Evolutionary conservation across 2,888 invertebrate genomes (phyloP), one percentile per base, ranked within the genome.

Genomic region (Eupithecia inturbata): DNA sequence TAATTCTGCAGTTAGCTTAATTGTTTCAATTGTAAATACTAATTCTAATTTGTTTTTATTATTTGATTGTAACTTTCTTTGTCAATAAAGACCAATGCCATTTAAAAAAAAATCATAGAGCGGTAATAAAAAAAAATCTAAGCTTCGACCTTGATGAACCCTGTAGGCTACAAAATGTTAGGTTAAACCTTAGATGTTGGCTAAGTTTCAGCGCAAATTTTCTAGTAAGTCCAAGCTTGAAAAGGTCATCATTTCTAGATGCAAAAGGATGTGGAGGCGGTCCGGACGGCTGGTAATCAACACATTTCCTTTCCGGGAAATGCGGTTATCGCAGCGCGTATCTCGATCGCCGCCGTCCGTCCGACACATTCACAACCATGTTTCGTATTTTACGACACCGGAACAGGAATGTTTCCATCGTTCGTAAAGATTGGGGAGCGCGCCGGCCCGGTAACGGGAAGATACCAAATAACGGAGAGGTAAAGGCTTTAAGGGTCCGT

Each of bases 401-500:
- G 36, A 62, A 45, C 45, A 53, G 49, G 71, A 70, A 66, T 72
- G 66, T 66, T 63, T 45, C 62, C 67, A 72, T 74, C 67, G 67
- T 75, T 75, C 68, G 72, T 77, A 72, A 72, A 73, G 75, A 74
- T 68, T 53, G 75, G 72, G 70, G 72, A 68, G 62, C 74, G 53
- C 73, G 68, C 63, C 67, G 68, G 67, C 31, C 36, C 68, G 72
- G 70, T 67, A 28, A 41, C 62, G 70, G 26, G 36, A 68, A 74
- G 82, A 82, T 83, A 81, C 81, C 76, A 81, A 82, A 80, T 78
- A 77, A 79, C 77, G 73, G 79, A 68, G 79, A 80, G 81, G 79
- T 81, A 80, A 79, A 80, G 82, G 80, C 80, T 79, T 77, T 78
- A 78, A 78, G 83, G 79, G 77, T 77, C 69, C 70, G 74, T 73